Evolutionary conservation across 2,113 vertebrate genomes (phyloP).

Genomic region (Equus przewalskii): DNA sequence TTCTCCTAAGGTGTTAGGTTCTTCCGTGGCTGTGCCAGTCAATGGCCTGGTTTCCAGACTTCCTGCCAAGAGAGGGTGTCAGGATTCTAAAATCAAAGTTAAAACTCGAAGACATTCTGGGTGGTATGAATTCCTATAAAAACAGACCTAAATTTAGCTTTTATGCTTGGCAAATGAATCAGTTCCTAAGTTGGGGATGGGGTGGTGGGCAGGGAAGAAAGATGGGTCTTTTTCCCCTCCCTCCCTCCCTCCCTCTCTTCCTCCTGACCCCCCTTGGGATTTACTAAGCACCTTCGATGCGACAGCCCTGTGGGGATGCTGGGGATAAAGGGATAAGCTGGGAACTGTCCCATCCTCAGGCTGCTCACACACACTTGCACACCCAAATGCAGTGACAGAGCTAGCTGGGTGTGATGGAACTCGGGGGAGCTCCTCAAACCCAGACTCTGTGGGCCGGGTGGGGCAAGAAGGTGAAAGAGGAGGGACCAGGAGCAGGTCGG

Average conservation of each 20-base stretch:
- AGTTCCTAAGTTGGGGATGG: not conserved
- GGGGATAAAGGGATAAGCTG: not conserved
- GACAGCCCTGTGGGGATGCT: not conserved
- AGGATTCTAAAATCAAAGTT: constrained; percentile 74
- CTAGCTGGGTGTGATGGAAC: not conserved
- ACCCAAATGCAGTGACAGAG: not conserved
- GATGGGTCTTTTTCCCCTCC: not conserved
- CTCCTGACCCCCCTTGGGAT: no score
- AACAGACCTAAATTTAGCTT: constrained; percentile 74
- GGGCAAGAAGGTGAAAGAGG: not conserved
- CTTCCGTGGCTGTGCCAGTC: constrained; percentile 15
- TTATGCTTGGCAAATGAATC: constrained; percentile 65
- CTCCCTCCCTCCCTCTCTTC: not conserved
- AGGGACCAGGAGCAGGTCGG: not conserved
- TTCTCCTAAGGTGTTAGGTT: constrained; percentile 54
- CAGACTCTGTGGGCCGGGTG: not conserved
- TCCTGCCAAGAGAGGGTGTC: constrained; percentile 72
- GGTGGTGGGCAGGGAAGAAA: not conserved
- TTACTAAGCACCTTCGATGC: not conserved
- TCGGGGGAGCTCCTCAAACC: not conserved
- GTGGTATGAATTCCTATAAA: constrained; percentile 67
- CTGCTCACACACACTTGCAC: not conserved
- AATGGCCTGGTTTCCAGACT: constrained; percentile 73
- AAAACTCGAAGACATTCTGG: constrained; percentile 68
- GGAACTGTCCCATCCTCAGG: not conserved